These are phyloP conservation scores for Abrostola tripartita DNA, from an alignment of 2,888 invertebrate genomes.

Conservation along the genomic window DNA sequence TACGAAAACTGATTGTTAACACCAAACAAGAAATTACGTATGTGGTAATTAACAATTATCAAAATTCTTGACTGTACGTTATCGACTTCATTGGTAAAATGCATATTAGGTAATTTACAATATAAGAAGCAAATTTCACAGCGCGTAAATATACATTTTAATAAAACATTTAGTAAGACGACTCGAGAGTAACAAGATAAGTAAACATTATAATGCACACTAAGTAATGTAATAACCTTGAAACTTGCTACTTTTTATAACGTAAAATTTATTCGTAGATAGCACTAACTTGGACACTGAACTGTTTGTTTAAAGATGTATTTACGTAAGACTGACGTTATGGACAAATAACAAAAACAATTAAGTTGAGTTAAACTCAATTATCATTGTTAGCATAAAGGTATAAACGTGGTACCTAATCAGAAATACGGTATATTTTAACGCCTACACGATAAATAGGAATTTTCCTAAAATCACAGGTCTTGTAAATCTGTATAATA, in stretches of 20 bases:
- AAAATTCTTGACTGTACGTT: background rate
- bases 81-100: background rate
- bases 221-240: conserved; percentile 33
- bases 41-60: conserved; percentile 15
- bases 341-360: background rate
- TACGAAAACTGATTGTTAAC: background rate
- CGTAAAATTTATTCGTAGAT: conserved; percentile 32
- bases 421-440: too few relatives aligned
- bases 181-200: background rate
- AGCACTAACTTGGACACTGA: conserved; percentile 15
- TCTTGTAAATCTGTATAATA: too few relatives aligned
- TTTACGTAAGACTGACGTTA: conserved; percentile 27
- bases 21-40: conserved; percentile 6
- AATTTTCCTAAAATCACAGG: too few relatives aligned
- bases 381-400: background rate
- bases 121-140: too few relatives aligned
- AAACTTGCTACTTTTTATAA: conserved; percentile 16
- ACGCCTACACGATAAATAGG: too few relatives aligned
- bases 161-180: background rate
- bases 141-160: too few relatives aligned
- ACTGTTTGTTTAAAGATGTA: conserved; percentile 34
- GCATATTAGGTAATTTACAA: too few relatives aligned
- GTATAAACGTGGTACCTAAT: too few relatives aligned
- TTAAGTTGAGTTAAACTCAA: background rate
- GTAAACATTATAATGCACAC: conserved; percentile 28